phyloP scores from a whole-genome alignment of 2,888 invertebrate genomes.

The Mesoligia furuncula region DNA sequence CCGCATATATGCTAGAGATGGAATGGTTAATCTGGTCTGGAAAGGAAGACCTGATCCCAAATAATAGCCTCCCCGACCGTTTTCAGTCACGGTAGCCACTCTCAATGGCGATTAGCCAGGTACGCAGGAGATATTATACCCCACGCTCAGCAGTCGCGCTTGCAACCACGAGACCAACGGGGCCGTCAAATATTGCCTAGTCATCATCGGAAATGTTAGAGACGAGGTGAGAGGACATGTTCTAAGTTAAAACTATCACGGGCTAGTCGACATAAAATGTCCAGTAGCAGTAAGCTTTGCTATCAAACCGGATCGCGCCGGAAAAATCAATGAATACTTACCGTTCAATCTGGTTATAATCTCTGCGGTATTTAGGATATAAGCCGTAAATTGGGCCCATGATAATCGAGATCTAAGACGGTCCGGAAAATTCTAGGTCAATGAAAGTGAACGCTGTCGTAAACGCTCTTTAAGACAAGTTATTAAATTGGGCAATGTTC shows the following conservation, averaged over 20 bases:
- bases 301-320: constrained; percentile 29
- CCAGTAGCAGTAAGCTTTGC: constrained; percentile 39
- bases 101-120: too few species aligned
- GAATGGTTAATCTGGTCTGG: background rate
- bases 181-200: too few species aligned
- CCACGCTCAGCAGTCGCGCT: too few species aligned
- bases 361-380: constrained; percentile 10
- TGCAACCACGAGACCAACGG: too few species aligned
- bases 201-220: background rate
- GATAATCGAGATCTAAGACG: constrained; percentile 9
- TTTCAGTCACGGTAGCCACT: too few species aligned
- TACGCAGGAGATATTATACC: too few species aligned
- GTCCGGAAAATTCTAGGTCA: constrained; percentile 35
- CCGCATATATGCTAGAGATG: background rate
- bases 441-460: constrained; percentile 34
- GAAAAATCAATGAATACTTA: constrained; percentile 41
- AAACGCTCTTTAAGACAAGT: constrained; percentile 25
- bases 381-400: constrained; percentile 25
- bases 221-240: background rate
- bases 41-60: background rate
- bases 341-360: constrained; percentile 33
- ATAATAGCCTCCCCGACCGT: too few species aligned
- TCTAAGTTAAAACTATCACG: background rate
- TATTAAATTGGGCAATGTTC: constrained; percentile 21
- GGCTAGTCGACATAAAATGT: constrained; percentile 15